phyloP scores from a whole-genome alignment of 2,888 invertebrate genomes.

The Kuschelorhynchus macadamiae region DNA sequence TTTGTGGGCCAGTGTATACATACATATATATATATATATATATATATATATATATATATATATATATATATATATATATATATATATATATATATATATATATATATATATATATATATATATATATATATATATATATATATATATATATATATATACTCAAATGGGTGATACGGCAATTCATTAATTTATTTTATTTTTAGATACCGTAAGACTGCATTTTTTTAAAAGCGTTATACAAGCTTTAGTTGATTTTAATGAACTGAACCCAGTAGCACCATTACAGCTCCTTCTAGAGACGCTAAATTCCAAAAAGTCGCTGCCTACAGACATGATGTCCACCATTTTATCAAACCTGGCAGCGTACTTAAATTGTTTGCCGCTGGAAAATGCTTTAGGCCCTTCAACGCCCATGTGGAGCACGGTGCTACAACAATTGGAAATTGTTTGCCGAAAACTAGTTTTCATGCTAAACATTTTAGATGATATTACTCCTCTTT shows the following conservation, averaged over 20 bases:
- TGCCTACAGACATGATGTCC: constrained; percentile 80
- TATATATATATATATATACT: too few relatives aligned
- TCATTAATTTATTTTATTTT: constrained; percentile 54
- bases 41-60: too few relatives aligned
- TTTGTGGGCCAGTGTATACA: too few relatives aligned
- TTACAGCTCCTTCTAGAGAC: constrained; percentile 91
- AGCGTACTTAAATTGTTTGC: constrained; percentile 92
- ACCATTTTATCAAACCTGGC: constrained; percentile 92
- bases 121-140: too few relatives aligned
- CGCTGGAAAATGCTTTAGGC: constrained; percentile 82
- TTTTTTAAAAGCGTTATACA: constrained; percentile 96
- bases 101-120: too few relatives aligned
- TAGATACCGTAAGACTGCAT: constrained; percentile 81
- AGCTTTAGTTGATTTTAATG: constrained; percentile 95
- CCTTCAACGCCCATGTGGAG: constrained; percentile 82
- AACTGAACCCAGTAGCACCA: constrained; percentile 94
- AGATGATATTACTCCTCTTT: constrained; percentile 78
- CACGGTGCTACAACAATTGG: constrained; percentile 87
- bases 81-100: too few relatives aligned
- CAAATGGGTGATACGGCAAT: too few relatives aligned
- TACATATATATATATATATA: too few relatives aligned
- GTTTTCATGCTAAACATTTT: constrained; percentile 79
- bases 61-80: too few relatives aligned
- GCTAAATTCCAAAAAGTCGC: constrained; percentile 82
- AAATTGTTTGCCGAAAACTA: constrained; percentile 86